Evolutionary conservation across 1,140 invertebrate genomes (phyloP).

Genomic region (Drosophila guanche): DNA sequence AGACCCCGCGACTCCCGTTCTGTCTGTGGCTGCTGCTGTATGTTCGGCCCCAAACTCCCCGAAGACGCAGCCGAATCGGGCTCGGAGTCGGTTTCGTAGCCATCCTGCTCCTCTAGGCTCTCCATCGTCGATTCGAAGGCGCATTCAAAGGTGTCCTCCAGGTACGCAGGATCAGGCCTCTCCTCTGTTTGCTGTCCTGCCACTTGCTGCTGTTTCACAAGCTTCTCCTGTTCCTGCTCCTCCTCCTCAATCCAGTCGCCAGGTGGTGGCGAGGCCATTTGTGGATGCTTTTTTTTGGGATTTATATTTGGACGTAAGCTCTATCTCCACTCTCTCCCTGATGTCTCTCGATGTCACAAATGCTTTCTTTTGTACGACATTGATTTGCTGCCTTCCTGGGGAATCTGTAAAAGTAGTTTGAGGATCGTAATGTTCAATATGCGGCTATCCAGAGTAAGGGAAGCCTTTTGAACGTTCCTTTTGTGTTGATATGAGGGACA

Average conservation of each 20-base stretch:
- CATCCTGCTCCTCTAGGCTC: constrained; percentile 73
- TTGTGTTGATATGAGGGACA: constrained; percentile 69
- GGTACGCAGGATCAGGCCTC: constrained; percentile 2
- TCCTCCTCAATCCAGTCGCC: constrained; percentile 66
- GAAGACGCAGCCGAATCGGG: constrained; percentile 49
- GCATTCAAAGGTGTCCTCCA: constrained; percentile 72
- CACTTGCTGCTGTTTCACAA: background rate
- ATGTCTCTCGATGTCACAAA: constrained; percentile 32
- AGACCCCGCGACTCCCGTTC: constrained; percentile 27
- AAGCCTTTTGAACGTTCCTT: constrained; percentile 34
- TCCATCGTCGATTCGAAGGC: constrained; percentile 81
- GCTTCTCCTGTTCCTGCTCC: constrained; percentile 11
- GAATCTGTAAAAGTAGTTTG: constrained; percentile 57
- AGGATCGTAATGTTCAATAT: constrained; percentile 1
- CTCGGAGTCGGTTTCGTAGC: constrained; percentile 79
- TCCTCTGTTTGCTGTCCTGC: background rate
- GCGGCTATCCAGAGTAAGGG: background rate
- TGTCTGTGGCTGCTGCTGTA: constrained; percentile 6
- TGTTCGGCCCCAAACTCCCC: constrained; percentile 40
- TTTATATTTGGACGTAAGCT: constrained; percentile 29
- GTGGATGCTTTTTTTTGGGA: constrained; percentile 16
- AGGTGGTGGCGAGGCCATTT: constrained; percentile 74
- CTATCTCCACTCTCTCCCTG: background rate
- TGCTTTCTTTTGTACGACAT: constrained; percentile 77
- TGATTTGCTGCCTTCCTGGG: constrained; percentile 44